Conservation (phyloP, 2,113 vertebrate genomes). For the Polypterus senegalus region DNA sequence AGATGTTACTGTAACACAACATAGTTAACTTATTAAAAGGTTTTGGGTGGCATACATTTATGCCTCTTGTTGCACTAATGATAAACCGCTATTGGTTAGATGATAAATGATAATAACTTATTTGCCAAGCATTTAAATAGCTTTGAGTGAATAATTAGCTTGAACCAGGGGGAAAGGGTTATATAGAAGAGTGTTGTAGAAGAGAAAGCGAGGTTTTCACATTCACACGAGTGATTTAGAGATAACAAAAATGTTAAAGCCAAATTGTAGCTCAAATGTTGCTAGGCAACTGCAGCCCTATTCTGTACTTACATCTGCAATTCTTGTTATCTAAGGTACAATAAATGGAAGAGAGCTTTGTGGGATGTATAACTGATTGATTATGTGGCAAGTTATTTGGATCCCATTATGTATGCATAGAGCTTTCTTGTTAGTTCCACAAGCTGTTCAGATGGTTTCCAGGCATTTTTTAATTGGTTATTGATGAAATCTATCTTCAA, state of each 20-base stretch:
- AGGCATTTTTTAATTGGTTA: constrained; percentile 2
- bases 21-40: too few species aligned
- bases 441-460: constrained; percentile 14
- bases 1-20: too few species aligned
- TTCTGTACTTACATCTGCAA: constrained; percentile 37
- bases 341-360: constrained; percentile 41
- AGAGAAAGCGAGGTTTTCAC: constrained; percentile 31
- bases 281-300: constrained; percentile 57
- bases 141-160: too few species aligned
- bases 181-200: constrained; percentile 24
- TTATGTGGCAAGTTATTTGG: constrained; percentile 40
- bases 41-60: too few species aligned
- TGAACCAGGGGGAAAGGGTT: constrained; percentile 11
- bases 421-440: constrained; percentile 29
- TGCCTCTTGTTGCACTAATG: too few species aligned
- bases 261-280: constrained; percentile 54
- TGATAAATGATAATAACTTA: too few species aligned
- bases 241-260: constrained; percentile 53
- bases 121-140: too few species aligned
- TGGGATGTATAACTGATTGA: constrained; percentile 42
- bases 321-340: constrained; percentile 59
- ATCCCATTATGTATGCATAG: constrained; percentile 38
- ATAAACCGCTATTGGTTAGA: too few species aligned
- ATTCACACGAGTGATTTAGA: constrained; percentile 52
- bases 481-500: constrained; percentile 19